These are phyloP conservation scores for Propsilocerus akamusi DNA, from an alignment of 1,140 invertebrate species.

Conservation along the genomic window DNA sequence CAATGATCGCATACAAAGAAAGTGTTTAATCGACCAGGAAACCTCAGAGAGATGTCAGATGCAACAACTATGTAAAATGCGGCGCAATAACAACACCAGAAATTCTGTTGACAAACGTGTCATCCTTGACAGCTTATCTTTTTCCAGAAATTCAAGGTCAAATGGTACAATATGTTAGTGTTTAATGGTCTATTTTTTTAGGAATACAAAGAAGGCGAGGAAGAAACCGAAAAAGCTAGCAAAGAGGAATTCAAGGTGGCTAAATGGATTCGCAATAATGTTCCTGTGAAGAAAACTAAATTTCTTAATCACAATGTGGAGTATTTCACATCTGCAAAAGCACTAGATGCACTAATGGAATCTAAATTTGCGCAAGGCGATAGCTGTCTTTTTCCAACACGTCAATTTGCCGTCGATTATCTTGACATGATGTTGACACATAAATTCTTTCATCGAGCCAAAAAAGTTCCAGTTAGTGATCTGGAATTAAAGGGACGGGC, in stretches of 20 bases:
- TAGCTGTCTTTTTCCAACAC: slow-evolving; percentile 58
- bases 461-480: slow-evolving; percentile 64
- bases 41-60: too few species aligned
- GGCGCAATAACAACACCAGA: too few species aligned
- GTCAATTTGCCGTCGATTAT: slow-evolving; percentile 62
- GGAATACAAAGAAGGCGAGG: slow-evolving; percentile 25
- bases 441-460: slow-evolving; percentile 89
- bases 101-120: too few species aligned
- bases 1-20: too few species aligned
- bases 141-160: too few species aligned
- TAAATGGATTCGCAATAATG: slow-evolving; percentile 84
- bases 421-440: slow-evolving; percentile 73
- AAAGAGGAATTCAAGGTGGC: slow-evolving; percentile 87
- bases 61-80: too few species aligned
- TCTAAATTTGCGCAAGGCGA: slow-evolving; percentile 78
- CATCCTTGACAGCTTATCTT: too few species aligned
- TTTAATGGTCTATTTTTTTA: slow-evolving; percentile 7
- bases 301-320: slow-evolving; percentile 90
- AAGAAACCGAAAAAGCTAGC: slow-evolving; percentile 49
- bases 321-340: slow-evolving; percentile 82
- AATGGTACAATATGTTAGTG: background rate
- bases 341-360: slow-evolving; percentile 76
- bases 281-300: slow-evolving; percentile 86
- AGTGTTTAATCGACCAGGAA: too few species aligned
- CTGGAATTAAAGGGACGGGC: slow-evolving; percentile 44